Evolutionary conservation across 2,888 invertebrate species (phyloP), one percentile per base, ranked within the genome.

Genomic region (Nymphalis c-album): DNA sequence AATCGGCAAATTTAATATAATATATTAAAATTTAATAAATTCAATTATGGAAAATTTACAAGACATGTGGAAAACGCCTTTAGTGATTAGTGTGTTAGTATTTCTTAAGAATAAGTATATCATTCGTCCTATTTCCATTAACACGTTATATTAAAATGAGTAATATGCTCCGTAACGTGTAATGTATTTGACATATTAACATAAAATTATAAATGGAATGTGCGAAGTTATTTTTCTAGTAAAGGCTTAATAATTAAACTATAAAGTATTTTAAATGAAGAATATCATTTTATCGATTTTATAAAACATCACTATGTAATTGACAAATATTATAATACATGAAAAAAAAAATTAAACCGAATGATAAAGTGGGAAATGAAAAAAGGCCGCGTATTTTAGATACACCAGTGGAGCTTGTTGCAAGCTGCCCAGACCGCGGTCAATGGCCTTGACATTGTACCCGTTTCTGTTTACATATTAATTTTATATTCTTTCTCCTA

Each of bases 371-470:
- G 68, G 57, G 64, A 60, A 65, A 65, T 20, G 50, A 55, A 68
- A 60, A n/a, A 64, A 59, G 58, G 18, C 46, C 53, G 65, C 50
- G 65, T 68, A 60, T 63, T 20, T 51, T 47, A 60, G 26, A 60
- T 26, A 60, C 22, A 26, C 46, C 53, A 47, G 51, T 46, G 68
- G 55, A 65, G 70, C 65, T 64, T 60, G 70, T 57, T 68, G 68
- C 64, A 68, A 63, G 61, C 64, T 61, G 64, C 45, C 64, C 71
- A 68, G 70, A 35, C 58, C 70, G 83, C 85, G 88, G 89, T 89
- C 89, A 88, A 79, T 85, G 80, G 85, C 89, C 86, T 87, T 89
- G 89, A 90, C 88, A 89, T 84, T 89, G 88, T 82, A 84, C 84
- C 77, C 80, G 83, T 84, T 85, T 80, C 72, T 80, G 79, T 82